phyloP scores from a whole-genome alignment of 2,888 invertebrate species.

The Leptura quadrifasciata region DNA sequence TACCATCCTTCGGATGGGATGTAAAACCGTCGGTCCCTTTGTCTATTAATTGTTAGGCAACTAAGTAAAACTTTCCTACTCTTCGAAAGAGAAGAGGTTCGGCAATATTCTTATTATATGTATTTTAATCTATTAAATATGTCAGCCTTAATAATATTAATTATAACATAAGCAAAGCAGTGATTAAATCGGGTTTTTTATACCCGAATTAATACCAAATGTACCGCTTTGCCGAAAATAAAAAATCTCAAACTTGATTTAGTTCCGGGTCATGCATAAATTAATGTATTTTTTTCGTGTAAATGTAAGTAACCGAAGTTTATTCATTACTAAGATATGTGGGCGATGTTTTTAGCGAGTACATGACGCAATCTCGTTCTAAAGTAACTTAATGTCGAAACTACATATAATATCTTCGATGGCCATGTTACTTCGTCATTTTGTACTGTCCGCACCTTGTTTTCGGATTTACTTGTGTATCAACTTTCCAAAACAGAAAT shows the following conservation, averaged over 20 bases:
- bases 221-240: not conserved
- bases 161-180: too few relatives aligned
- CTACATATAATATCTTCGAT: constrained; percentile 14
- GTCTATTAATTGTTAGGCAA: too few relatives aligned
- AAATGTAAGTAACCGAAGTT: constrained; percentile 4
- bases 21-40: too few relatives aligned
- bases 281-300: constrained; percentile 1
- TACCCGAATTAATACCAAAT: not conserved
- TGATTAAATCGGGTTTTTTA: not conserved
- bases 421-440: not conserved
- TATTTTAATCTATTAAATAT: too few relatives aligned
- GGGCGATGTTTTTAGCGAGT: constrained; percentile 29
- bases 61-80: too few relatives aligned
- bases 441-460: constrained; percentile 11
- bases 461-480: not conserved
- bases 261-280: constrained; percentile 17
- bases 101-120: too few relatives aligned
- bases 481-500: constrained; percentile 30
- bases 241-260: not conserved
- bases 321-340: constrained; percentile 8
- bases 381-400: constrained; percentile 18
- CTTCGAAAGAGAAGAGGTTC: too few relatives aligned
- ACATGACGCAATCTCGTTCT: constrained; percentile 19
- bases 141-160: too few relatives aligned
- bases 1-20: too few relatives aligned